Evolutionary conservation across 2,888 invertebrate species (phyloP).

Genomic region (Baccha elongata): DNA sequence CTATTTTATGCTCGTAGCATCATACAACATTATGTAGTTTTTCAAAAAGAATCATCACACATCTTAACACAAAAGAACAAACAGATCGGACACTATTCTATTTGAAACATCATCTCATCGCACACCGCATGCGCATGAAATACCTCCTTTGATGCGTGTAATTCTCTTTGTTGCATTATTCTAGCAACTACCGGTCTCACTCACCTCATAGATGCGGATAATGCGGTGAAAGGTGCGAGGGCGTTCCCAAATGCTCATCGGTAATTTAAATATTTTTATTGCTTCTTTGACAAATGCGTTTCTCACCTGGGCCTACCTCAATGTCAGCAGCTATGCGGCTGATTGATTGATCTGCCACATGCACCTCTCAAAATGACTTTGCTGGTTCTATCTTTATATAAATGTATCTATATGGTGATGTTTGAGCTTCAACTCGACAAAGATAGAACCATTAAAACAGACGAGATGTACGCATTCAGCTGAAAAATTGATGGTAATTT

Average conservation of each 20-base stretch:
- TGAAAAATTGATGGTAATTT: conserved; percentile 58
- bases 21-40: neutral
- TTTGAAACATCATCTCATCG: conserved; percentile 25
- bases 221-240: conserved; percentile 58
- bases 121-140: neutral
- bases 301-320: conserved; percentile 71
- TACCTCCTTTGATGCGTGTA: conserved; percentile 35
- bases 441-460: conserved; percentile 59
- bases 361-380: conserved; percentile 28
- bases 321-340: conserved; percentile 64
- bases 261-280: conserved; percentile 70
- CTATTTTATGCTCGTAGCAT: neutral
- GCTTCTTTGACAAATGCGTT: conserved; percentile 68
- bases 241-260: conserved; percentile 66
- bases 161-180: conserved; percentile 59
- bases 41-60: conserved; percentile 22
- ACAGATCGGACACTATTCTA: conserved; percentile 21
- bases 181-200: conserved; percentile 43
- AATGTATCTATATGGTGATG: neutral
- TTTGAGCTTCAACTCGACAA: conserved; percentile 4
- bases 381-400: neutral
- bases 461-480: conserved; percentile 26
- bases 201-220: conserved; percentile 4
- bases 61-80: conserved; percentile 39
- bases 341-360: conserved; percentile 68